phyloP scores from a whole-genome alignment of 2,113 vertebrate species.

The Malurus melanocephalus region DNA sequence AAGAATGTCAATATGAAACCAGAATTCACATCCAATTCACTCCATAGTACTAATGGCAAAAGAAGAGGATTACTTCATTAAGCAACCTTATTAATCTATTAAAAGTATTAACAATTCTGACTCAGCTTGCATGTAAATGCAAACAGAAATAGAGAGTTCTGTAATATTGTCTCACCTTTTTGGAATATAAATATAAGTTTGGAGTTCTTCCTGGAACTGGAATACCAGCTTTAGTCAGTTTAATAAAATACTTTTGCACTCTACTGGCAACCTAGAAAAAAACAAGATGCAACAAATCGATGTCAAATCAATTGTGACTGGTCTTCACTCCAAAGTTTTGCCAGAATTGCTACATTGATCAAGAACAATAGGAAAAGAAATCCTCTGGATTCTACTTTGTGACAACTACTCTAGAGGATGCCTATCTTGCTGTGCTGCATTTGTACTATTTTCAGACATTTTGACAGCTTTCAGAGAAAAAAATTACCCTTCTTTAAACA shows the following conservation, averaged over 20 bases:
- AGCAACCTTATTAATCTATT: background rate
- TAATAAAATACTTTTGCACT: conserved; percentile 99
- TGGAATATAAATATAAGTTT: conserved; percentile 96
- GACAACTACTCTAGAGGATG: background rate
- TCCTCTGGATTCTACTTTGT: background rate
- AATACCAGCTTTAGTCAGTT: conserved; percentile 97
- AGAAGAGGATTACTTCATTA: background rate
- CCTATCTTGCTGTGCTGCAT: background rate
- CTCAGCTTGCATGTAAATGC: background rate
- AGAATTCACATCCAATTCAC: background rate
- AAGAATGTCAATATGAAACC: background rate
- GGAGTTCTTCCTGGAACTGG: conserved; percentile 97
- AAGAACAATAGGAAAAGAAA: background rate
- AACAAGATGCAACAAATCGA: background rate
- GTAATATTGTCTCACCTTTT: conserved; percentile 83
- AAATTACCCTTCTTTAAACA: background rate
- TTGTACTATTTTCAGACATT: background rate
- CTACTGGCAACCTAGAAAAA: conserved; percentile 90
- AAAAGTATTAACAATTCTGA: background rate
- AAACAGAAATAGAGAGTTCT: background rate
- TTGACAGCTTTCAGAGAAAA: background rate
- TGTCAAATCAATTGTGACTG: background rate
- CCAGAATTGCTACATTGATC: background rate
- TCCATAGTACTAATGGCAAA: background rate
- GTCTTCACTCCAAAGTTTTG: background rate